Base-by-base conservation (phyloP, 2,113 vertebrate genomes). In the Entomyzon cyanotis region DNA sequence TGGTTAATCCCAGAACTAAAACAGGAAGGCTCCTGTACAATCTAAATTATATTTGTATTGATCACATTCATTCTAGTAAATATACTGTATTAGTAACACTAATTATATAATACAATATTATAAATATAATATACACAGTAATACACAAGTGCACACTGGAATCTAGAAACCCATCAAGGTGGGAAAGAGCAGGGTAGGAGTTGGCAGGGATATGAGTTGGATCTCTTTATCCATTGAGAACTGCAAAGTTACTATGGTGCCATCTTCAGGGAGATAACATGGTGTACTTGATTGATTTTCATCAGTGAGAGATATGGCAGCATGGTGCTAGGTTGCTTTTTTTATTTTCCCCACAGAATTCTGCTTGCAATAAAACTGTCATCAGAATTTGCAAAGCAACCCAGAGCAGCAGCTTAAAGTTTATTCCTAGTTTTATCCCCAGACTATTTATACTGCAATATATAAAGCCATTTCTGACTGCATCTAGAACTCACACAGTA, bases 281-380 rank as follows among this genome's bases (percentile, higher is more conserved):
- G 49, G 33, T 58, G 71, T 58, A 33, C 53, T 69, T 79, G 49
- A 69, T 27, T 85, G 46, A 33, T 50, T 63, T 96, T 84, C 28
- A 17, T 50, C 80, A 93, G 62, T 65, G 52, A 94, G 10, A 80
- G 33, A 69, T 70, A 82, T 64, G n/a, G 44, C 60, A 94, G 79
- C 63, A 58, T 47, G 33, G 18, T 24, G 49, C 11, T 50, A 28
- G 22, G 37, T 73, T 83, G 74, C 41, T 63, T 41, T 84, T 20
- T 65, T 21, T 39, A 7, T 5, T 19, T 59, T 33, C 22, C 28
- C 6, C 20, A 20, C 2, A 5, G 33, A 80, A 83, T 94, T 93
- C 70, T 92, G 25, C 47, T 89, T 93, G 70, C 39, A 96, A 88
- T 96, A 97, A 97, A 97, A 65, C 59, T 94, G 90, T 93, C 60